Conservation (phyloP, 2,888 invertebrate species). For the Onthophagus sagittarius region DNA sequence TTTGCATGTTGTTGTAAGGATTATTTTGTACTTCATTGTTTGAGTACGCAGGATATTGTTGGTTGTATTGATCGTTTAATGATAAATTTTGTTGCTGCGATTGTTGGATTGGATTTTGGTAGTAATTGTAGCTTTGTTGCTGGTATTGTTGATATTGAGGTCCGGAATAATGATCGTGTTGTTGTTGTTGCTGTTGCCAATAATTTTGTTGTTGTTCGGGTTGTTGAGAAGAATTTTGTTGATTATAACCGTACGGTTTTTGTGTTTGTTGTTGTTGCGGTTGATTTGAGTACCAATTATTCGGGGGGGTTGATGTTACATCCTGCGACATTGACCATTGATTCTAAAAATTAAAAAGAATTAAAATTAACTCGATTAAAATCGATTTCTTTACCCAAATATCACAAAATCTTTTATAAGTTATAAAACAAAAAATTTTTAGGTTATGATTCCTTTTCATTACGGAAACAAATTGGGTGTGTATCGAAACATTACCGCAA, state of each 20-base stretch:
- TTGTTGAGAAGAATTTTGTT: conserved; percentile 14
- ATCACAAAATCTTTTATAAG: background rate
- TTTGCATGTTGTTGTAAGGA: conserved; percentile 32
- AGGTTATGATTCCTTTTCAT: too few relatives aligned
- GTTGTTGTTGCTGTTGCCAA: conserved; percentile 38
- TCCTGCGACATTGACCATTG: conserved; percentile 49
- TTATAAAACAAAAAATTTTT: too few relatives aligned
- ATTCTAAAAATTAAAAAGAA: conserved; percentile 21
- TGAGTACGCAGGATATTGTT: conserved; percentile 25
- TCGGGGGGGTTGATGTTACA: conserved; percentile 40
- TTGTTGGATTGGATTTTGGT: conserved; percentile 15
- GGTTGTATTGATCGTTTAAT: conserved; percentile 34
- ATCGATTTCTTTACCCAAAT: conserved; percentile 24
- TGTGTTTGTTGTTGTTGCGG: conserved; percentile 28
- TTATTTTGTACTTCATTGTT: conserved; percentile 19
- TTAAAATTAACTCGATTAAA: conserved; percentile 13
- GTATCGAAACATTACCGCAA: background rate
- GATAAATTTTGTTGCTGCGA: conserved; percentile 23
- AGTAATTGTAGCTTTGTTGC: conserved; percentile 39
- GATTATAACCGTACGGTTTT: conserved; percentile 28
- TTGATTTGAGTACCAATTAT: conserved; percentile 49
- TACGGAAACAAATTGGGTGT: background rate
- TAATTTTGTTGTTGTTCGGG: conserved; percentile 37
- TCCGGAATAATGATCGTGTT: conserved; percentile 37
- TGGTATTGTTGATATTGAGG: conserved; percentile 34